Base-by-base conservation (phyloP, 2,113 vertebrate genomes). In the Leucopternis melanops region DNA sequence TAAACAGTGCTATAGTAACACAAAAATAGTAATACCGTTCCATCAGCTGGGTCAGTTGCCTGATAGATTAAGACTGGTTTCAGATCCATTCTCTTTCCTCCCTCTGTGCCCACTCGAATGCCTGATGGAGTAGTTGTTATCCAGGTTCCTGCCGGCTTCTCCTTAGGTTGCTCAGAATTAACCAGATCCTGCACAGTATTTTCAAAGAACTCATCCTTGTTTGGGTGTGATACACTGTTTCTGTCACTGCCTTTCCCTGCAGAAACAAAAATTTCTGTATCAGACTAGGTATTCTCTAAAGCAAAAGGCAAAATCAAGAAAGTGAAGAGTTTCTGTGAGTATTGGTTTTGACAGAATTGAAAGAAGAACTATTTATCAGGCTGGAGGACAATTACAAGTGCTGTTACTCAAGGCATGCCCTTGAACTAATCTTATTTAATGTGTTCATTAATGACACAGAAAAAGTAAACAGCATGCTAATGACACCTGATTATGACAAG, bases 81-180 rank as follows among this genome's bases (percentile, higher is more conserved):
- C 66, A 97, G 97, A 47, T 98, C 92, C 77, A 96, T 81, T 91
- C 86, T 97, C 47, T 97, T 96, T 26, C 75, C 88, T 66, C 98
- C 98, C 72, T 98, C 95, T 29, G 99, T 99, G 85, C 98, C 98
- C 63, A 99, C 97, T 71, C 84, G 98, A 47, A 96, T 77, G 57
- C 99, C 99, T 69, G 96, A 97, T 14, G 98, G 98, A 61, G 98
- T 98, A 7, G 98, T 99, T 22, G 99, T 99, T 75, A 98, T 96
- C 99, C 99, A 99, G 29, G 95, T 98, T 36, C 98, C 98, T 81
- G 84, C 88, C 40, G 82, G 91, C 45, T 22, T 49, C 27, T 93
- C 93, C 44, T 72, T 17, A 23, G 70, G 27, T 29, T 83, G 87
- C 29, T 55, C 61, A 55, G 17, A 67, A 61, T 58, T 93, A 59